These are phyloP conservation scores for Aporophyla nigra DNA, from an alignment of 2,888 invertebrate species.

Conservation along the genomic window DNA sequence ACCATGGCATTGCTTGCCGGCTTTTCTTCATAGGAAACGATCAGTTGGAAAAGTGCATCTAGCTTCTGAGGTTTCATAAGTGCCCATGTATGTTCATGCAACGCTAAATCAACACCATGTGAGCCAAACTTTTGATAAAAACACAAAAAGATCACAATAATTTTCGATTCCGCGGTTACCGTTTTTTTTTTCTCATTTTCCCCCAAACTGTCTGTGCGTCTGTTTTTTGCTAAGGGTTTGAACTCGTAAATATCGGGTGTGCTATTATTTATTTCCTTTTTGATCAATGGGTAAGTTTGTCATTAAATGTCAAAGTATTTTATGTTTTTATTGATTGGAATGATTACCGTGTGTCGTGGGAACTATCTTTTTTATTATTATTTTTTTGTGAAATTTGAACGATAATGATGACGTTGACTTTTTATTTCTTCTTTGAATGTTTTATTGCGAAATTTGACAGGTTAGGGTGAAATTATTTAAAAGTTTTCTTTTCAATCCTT, in stretches of 20 bases:
- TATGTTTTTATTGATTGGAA: slow-evolving; percentile 84
- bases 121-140: slow-evolving; percentile 26
- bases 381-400: slow-evolving; percentile 64
- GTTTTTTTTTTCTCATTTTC: slow-evolving; percentile 67
- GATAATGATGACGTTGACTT: slow-evolving; percentile 85
- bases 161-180: slow-evolving; percentile 81
- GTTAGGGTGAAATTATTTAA: slow-evolving; percentile 24
- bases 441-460: slow-evolving; percentile 74
- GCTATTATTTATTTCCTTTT: slow-evolving; percentile 70
- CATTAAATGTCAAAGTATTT: slow-evolving; percentile 89
- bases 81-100: background rate
- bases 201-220: slow-evolving; percentile 72
- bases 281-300: slow-evolving; percentile 80
- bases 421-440: slow-evolving; percentile 71
- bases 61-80: too few species aligned
- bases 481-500: slow-evolving; percentile 11
- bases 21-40: too few species aligned
- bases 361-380: slow-evolving; percentile 69
- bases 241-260: slow-evolving; percentile 74
- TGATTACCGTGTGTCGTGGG: slow-evolving; percentile 81
- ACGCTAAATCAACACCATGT: slow-evolving; percentile 32
- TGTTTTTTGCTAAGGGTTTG: slow-evolving; percentile 77
- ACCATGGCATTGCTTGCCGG: too few species aligned
- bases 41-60: too few species aligned
- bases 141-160: slow-evolving; percentile 67